Evolutionary conservation across 2,797 vertebrate species (phyloP).

Genomic region (Hypotaenidia okinawae): DNA sequence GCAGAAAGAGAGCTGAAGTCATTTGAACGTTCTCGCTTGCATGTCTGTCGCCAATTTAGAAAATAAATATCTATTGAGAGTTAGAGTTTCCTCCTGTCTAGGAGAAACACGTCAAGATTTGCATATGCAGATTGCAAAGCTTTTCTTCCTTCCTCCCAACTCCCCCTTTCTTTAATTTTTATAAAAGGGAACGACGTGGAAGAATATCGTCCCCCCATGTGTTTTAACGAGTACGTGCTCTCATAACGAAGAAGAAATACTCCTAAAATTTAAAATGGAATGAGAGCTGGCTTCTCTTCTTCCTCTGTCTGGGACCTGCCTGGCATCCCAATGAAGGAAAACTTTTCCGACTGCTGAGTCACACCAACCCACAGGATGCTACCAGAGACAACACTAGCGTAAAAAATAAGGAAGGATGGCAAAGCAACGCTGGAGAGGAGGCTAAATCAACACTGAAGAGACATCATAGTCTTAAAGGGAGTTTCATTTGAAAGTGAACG

Average conservation of each 20-base stretch:
- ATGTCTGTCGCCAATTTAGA: slow-evolving; percentile 79
- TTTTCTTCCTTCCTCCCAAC: not conserved
- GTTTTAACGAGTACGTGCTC: not conserved
- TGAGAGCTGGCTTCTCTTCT: not conserved
- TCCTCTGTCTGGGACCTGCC: not conserved
- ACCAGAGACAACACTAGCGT: not conserved
- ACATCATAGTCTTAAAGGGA: not conserved
- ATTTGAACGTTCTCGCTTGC: slow-evolving; percentile 74
- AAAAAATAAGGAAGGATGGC: not conserved
- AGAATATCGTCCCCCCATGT: not conserved
- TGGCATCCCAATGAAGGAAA: not conserved
- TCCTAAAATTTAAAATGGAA: not conserved
- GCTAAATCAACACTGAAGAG: not conserved
- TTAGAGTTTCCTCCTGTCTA: slow-evolving; percentile 69
- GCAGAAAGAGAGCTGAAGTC: slow-evolving; percentile 79
- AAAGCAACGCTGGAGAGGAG: not conserved
- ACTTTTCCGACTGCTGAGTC: not conserved
- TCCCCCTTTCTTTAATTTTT: not conserved
- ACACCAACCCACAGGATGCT: not conserved
- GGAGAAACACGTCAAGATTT: slow-evolving; percentile 54
- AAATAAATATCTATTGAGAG: slow-evolving; percentile 78
- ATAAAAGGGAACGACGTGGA: not conserved
- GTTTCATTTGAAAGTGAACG: not conserved
- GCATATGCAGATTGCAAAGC: slow-evolving; percentile 61
- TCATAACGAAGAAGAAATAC: not conserved